Conservation (phyloP, 2,888 invertebrate genomes). For the Dryadula phaetusa region DNA sequence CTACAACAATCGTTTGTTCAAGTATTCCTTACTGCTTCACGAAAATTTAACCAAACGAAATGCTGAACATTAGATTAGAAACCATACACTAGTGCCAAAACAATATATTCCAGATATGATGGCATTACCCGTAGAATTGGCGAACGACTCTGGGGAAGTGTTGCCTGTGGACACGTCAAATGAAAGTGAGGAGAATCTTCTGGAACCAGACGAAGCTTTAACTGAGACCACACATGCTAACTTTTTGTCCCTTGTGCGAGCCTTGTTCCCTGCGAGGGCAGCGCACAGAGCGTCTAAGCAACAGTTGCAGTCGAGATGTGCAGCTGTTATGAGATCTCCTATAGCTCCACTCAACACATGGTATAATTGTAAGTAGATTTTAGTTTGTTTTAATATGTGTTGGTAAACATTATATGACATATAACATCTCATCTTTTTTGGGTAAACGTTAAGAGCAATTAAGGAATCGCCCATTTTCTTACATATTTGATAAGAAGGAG, state of each 20-base stretch:
- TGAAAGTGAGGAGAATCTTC: slow-evolving; percentile 51
- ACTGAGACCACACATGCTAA: slow-evolving; percentile 93
- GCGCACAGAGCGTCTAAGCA: slow-evolving; percentile 92
- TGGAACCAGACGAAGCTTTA: slow-evolving; percentile 74
- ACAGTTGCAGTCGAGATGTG: slow-evolving; percentile 89
- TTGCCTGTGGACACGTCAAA: slow-evolving; percentile 61
- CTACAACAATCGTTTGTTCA: too few species aligned
- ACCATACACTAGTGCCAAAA: slow-evolving; percentile 12
- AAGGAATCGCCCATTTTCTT: too few species aligned
- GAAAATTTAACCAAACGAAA: too few species aligned
- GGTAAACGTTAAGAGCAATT: too few species aligned
- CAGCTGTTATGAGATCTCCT: slow-evolving; percentile 90
- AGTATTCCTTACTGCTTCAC: too few species aligned
- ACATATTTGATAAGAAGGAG: too few species aligned
- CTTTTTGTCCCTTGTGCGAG: slow-evolving; percentile 94
- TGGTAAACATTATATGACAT: too few species aligned
- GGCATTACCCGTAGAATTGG: slow-evolving; percentile 90
- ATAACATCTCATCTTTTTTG: too few species aligned
- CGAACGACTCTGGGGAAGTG: slow-evolving; percentile 82
- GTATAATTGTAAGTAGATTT: slow-evolving; percentile 84
- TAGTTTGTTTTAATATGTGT: background rate
- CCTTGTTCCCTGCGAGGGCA: slow-evolving; percentile 92
- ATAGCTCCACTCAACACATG: slow-evolving; percentile 93
- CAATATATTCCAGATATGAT: slow-evolving; percentile 85
- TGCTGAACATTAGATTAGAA: background rate